phyloP scores from a whole-genome alignment of 2,888 invertebrate species.

The Petrolisthes manimaculis region DNA sequence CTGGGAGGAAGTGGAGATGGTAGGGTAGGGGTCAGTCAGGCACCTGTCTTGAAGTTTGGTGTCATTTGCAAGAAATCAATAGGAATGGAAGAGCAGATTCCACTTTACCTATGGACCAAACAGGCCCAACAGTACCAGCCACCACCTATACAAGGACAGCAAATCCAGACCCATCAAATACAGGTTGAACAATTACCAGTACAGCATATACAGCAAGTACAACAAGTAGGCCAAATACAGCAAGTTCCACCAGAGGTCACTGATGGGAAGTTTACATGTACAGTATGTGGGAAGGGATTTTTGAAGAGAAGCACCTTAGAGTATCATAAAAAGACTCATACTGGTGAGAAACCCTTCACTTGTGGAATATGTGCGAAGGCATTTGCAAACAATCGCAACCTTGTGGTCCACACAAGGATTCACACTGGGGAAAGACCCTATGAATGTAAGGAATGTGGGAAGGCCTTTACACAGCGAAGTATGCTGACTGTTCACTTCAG shows the following conservation, averaged over 20 bases:
- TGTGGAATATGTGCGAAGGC: constrained; percentile 55
- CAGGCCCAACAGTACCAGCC: constrained; percentile 43
- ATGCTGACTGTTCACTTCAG: constrained; percentile 61
- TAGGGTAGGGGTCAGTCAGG: background rate
- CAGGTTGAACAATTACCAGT: constrained; percentile 44
- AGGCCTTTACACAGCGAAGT: constrained; percentile 58
- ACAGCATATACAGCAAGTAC: constrained; percentile 48
- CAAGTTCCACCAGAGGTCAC: constrained; percentile 31
- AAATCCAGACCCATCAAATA: constrained; percentile 56
- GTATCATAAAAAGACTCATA: constrained; percentile 60
- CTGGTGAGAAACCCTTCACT: constrained; percentile 57
- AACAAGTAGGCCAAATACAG: constrained; percentile 22
- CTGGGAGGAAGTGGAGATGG: background rate
- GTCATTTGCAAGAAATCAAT: background rate
- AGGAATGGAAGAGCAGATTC: constrained; percentile 52
- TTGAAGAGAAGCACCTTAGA: constrained; percentile 49
- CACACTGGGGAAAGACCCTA: constrained; percentile 61
- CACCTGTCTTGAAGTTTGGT: background rate
- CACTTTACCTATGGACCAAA: constrained; percentile 61
- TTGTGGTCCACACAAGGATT: constrained; percentile 60
- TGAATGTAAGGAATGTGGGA: constrained; percentile 58
- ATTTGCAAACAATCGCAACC: constrained; percentile 60
- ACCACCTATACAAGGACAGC: constrained; percentile 39
- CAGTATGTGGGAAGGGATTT: constrained; percentile 61
- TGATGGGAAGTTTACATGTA: constrained; percentile 52